A percentile compares a stretch with the other conserved stretches of the same genome.
Evolutionary conservation across 2,113 vertebrate genomes (phyloP).

Genomic region (Perca schrenkii): DNA sequence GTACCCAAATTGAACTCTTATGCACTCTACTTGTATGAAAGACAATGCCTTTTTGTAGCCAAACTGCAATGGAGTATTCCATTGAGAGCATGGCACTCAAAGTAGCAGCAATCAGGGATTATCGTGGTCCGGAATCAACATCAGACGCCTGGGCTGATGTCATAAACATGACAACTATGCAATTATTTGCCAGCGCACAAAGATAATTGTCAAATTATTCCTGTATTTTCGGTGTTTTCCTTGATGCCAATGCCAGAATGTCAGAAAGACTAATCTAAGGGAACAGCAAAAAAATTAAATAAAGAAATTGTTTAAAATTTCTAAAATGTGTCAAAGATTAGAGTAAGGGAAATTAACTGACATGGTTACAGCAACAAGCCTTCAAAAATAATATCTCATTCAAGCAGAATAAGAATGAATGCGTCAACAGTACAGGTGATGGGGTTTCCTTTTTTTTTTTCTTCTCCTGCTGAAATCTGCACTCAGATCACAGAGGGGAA

Average conservation of each 20-base stretch:
- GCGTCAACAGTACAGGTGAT: background rate
- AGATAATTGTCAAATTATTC: constrained; percentile 7
- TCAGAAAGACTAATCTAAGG: background rate
- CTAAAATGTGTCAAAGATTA: constrained; percentile 3
- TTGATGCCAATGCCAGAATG: background rate
- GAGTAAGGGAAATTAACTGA: background rate
- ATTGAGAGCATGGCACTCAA: constrained; percentile 20
- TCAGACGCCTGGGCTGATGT: constrained; percentile 45
- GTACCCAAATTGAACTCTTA: constrained; percentile 72
- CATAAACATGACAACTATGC: constrained; percentile 28
- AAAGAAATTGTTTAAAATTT: background rate
- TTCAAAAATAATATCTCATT: background rate
- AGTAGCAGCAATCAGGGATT: constrained; percentile 40
- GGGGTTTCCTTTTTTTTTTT: background rate
- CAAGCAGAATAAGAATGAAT: background rate
- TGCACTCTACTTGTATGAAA: constrained; percentile 61
- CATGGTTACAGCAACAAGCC: background rate
- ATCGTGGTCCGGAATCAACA: constrained; percentile 45
- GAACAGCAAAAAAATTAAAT: background rate
- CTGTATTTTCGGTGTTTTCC: constrained; percentile 12
- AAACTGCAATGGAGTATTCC: constrained; percentile 55
- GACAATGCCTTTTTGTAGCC: constrained; percentile 59
- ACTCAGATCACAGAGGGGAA: constrained; percentile 39
- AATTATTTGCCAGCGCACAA: constrained; percentile 17
- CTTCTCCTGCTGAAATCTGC: constrained; percentile 21